Conservation (phyloP, 2,888 invertebrate genomes). For the Caenorhabditis sp. region DNA sequence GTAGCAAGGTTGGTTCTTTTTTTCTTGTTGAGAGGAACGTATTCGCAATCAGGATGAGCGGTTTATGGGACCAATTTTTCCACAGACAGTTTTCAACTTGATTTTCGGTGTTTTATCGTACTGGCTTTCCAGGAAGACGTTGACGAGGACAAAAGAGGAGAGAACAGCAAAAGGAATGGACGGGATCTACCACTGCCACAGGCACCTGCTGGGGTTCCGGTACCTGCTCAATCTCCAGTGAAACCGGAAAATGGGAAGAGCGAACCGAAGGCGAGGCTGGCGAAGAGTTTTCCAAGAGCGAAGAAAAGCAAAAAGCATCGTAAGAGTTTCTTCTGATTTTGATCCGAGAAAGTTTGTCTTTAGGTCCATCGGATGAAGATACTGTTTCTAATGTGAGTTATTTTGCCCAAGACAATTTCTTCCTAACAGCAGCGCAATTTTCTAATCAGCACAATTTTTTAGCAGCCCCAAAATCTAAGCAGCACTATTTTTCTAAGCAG, state of each 20-base stretch:
- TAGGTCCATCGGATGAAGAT: neutral
- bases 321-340: too few species aligned
- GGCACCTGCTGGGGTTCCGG: neutral
- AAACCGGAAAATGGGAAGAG: neutral
- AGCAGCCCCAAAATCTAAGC: too few species aligned
- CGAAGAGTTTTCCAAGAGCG: neutral
- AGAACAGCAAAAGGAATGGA: neutral
- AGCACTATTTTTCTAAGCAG: too few species aligned
- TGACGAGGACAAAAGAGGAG: neutral
- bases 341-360: too few species aligned
- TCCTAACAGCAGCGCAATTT: too few species aligned
- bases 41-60: neutral
- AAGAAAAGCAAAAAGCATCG: conserved; percentile 1
- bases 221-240: neutral
- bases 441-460: too few species aligned
- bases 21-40: too few species aligned
- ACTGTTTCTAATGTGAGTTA: conserved; percentile 3
- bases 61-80: neutral
- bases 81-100: too few species aligned
- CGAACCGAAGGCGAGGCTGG: neutral
- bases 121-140: conserved; percentile 11
- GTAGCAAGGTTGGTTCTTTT: conserved; percentile 13
- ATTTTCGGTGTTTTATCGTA: too few species aligned
- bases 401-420: too few species aligned
- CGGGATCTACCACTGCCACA: conserved; percentile 1